phyloP scores from a whole-genome alignment of 2,113 vertebrate genomes.

The Hippocampus guttulatus region DNA sequence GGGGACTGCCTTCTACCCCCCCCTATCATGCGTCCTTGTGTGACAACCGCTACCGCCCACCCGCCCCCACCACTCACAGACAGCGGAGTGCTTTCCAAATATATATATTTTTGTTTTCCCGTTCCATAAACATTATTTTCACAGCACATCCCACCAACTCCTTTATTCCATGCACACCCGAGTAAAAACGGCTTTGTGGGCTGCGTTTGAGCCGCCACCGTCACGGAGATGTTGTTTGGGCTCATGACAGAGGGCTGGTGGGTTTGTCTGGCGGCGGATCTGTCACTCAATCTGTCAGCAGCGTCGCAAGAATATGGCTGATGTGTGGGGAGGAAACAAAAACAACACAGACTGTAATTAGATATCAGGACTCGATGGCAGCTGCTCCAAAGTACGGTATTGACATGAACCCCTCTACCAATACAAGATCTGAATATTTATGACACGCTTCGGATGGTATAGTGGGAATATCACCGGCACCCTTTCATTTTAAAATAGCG shows the following conservation, averaged over 20 bases:
- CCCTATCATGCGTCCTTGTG: no score
- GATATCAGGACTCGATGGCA: conserved; percentile 32
- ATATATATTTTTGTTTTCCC: neutral
- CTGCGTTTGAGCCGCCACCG: conserved; percentile 25
- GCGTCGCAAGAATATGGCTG: conserved; percentile 49
- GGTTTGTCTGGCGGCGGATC: conserved; percentile 47
- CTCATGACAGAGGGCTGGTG: conserved; percentile 37
- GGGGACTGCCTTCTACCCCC: no score
- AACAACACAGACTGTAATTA: conserved; percentile 52
- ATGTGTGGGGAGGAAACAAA: conserved; percentile 47
- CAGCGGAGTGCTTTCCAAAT: no score
- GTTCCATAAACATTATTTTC: neutral
- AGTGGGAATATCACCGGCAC: conserved; percentile 44
- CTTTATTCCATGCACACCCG: conserved; percentile 15
- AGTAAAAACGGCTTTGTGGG: neutral
- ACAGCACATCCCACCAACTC: neutral
- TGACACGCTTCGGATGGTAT: conserved; percentile 47
- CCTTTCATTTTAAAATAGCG: conserved; percentile 25
- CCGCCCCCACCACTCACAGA: no score
- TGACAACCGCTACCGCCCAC: no score
- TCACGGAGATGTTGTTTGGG: conserved; percentile 57
- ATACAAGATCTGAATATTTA: conserved; percentile 61
- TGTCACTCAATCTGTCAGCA: conserved; percentile 52
- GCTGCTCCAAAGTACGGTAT: neutral
- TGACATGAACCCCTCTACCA: conserved; percentile 14